Base-by-base conservation (phyloP, 2,113 vertebrate genomes). In the Larimichthys crocea region DNA sequence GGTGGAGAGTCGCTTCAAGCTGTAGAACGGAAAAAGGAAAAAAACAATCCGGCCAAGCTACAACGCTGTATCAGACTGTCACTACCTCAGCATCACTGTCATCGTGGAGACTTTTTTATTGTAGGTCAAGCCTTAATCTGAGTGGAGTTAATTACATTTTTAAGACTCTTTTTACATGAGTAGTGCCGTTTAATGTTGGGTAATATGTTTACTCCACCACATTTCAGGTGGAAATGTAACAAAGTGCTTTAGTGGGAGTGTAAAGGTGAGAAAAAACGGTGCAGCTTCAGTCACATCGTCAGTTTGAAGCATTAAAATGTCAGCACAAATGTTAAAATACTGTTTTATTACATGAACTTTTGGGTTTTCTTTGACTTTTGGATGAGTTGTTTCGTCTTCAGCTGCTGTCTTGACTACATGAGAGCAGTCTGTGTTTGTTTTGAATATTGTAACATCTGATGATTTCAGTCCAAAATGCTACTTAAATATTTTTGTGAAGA, bases 1-100 rank as follows among this genome's bases (percentile, higher is more conserved):
- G 90, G 96, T 94, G 10, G 91, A 96, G 79, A 91, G 31, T 0
- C 96, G 96, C 40, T 99, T 99, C 83, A 50, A 69, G 0, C 60
- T 99, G 48, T 99, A 86, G 76, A 19, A 48, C 4, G 6, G n/a
- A 10, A 24, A 10, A 16, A 3, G 19, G 4, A 53, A 52, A 35
- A 35, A 52, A 57, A 16, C 11, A 64, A 35, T 44, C 3, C 15
- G 61, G 75, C 22, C 0, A 5, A 22, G 22, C n/a, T 8, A 31
- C 5, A 49, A 4, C n/a, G n/a, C 22, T 16, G n/a, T 19, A 14
- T 66, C 3, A 42, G 48, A 6, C 40, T 62, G 31, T 57, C 46
- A 22, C 77, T 83, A 66, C 68, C 31, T 85, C 75, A 40, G 42
- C 35, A 24, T 50, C 40, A 17, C 46, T 3, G 26, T 66, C 72